Evolutionary conservation across 2,888 invertebrate genomes (phyloP).

Genomic region (Cylindroiulus punctatus): DNA sequence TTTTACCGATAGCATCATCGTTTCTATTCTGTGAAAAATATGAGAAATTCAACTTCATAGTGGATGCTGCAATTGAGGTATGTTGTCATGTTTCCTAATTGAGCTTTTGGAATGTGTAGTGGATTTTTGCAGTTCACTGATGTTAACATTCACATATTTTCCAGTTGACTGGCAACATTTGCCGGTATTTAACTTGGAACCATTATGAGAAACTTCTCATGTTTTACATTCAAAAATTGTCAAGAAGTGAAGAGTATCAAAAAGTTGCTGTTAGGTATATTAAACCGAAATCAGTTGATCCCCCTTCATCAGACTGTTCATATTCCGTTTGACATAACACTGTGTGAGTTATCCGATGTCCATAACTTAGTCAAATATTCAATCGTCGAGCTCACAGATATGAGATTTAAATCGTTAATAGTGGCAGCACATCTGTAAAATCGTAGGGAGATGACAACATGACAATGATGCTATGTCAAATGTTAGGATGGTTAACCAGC

Average conservation of each 20-base stretch:
- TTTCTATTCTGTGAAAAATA: conserved; percentile 83
- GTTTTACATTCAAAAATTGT: conserved; percentile 80
- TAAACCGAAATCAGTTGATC: too few species aligned
- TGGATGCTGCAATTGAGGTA: conserved; percentile 83
- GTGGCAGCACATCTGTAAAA: too few species aligned
- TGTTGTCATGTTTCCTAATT: neutral
- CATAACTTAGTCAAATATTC: too few species aligned
- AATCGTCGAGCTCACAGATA: too few species aligned
- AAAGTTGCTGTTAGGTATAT: neutral
- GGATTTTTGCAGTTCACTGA: neutral
- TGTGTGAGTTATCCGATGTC: too few species aligned
- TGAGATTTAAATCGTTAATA: too few species aligned
- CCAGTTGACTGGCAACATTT: conserved; percentile 77
- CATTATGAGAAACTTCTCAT: conserved; percentile 85
- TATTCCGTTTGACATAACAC: too few species aligned
- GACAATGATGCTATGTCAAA: too few species aligned
- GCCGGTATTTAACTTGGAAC: conserved; percentile 85
- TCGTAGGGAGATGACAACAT: too few species aligned
- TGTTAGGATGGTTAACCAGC: too few species aligned
- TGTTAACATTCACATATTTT: neutral
- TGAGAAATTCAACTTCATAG: conserved; percentile 78
- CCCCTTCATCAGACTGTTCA: too few species aligned
- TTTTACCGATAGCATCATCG: conserved; percentile 83
- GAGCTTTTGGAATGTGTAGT: neutral
- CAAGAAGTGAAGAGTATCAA: conserved; percentile 77